Conservation (phyloP, 2,797 vertebrate genomes). For the Ammospiza maritima region DNA sequence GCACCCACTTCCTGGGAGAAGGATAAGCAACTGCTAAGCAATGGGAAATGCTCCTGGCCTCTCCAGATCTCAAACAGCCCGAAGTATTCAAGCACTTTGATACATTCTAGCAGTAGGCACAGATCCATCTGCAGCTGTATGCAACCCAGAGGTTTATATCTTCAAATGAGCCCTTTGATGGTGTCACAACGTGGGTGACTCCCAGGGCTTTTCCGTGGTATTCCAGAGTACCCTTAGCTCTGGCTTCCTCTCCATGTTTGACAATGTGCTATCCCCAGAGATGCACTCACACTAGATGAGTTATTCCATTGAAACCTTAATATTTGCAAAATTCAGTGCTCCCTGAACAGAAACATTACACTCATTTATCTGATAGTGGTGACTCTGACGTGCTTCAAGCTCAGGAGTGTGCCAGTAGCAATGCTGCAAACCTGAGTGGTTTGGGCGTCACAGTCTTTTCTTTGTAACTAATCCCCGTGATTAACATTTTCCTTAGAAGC, state of each 20-base stretch:
- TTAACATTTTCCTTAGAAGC: conserved; percentile 8
- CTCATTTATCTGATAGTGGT: background rate
- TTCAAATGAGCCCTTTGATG: background rate
- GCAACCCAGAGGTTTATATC: background rate
- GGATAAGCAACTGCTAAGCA: background rate
- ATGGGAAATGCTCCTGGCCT: background rate
- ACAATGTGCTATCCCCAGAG: background rate
- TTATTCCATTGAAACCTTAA: background rate
- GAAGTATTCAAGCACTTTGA: background rate
- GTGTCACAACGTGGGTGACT: background rate
- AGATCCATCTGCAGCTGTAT: background rate
- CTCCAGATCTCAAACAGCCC: background rate
- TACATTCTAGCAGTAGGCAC: background rate
- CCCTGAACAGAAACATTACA: background rate
- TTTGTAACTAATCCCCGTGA: background rate
- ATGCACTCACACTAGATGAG: background rate
- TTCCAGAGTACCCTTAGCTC: background rate
- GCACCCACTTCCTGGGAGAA: background rate
- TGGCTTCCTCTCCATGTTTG: background rate
- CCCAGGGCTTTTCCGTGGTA: background rate
- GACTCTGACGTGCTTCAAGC: background rate
- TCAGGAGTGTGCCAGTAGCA: background rate
- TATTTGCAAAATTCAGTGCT: background rate
- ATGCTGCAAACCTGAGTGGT: background rate
- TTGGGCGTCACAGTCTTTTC: conserved; percentile 18